Evolutionary conservation across 1,140 invertebrate genomes (phyloP), one percentile per base, ranked within the genome.

Genomic region (Brachionus sp.): DNA sequence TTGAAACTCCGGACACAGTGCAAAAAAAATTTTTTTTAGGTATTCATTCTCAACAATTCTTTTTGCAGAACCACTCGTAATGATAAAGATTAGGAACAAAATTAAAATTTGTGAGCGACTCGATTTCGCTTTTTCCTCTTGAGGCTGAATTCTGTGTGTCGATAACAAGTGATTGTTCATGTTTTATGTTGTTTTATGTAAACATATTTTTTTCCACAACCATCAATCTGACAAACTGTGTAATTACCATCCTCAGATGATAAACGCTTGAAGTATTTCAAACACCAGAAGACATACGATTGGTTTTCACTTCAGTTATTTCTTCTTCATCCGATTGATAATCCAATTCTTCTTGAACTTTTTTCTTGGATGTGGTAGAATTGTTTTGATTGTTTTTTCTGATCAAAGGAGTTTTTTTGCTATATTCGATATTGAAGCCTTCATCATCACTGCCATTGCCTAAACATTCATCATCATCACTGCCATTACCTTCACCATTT

Each of bases 381-480:
- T 42, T 42, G 39, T 42, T 42, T 42, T 42, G 39, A n/a, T n/a
- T n/a, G 39, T 42, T 42, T 10, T 5, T 5, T 42, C 39, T 10
- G 39, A 42, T 42, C 39, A 42, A 5, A 42, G 39, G 39, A 42
- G 39, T 42, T 42, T 42, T 42, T 42, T 42, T 42, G 39, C 39
- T 42, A 42, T 42, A 5, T 42, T 42, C 5, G 39, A 10, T 42
- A 42, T 42, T 42, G 39, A 42, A 42, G 39, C 39, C 39, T 42
- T 42, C 39, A 42, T 42, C 39, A 42, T 42, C 10, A 42, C 39
- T 42, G 5, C 39, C 95, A 13, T 96, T 95, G 57, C 96, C 95
- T 42, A 96, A 95, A 83, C 93, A 90, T 12, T 91, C 10, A 42
- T 42, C 87, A 84, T 94, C 95, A 85, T 97, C 95, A n/a, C 96